Evolutionary conservation across 92 coral and sea anemone genomes (phyloP).

Genomic region (Heteractis magnifica): DNA sequence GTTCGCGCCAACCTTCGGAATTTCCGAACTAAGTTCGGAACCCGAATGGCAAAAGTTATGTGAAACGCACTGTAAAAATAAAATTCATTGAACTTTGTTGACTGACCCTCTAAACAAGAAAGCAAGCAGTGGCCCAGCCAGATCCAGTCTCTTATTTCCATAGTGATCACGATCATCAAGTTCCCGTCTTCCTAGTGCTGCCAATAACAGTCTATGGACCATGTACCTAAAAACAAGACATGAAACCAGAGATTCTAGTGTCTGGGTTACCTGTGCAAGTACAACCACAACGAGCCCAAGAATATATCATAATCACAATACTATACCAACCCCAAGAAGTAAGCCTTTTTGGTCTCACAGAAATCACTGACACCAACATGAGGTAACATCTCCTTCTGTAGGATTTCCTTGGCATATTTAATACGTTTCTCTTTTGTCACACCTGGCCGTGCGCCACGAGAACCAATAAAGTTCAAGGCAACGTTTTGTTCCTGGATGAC

Average conservation of each 20-base stretch:
- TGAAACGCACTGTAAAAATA: no score
- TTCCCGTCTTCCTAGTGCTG: conserved; percentile 93
- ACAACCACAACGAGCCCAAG: conserved; percentile 6
- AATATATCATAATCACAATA: neutral
- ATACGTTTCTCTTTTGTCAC: conserved; percentile 95
- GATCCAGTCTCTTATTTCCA: conserved; percentile 96
- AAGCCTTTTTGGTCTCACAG: conserved; percentile 98
- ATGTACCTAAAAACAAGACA: conserved; percentile 65
- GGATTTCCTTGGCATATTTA: conserved; percentile 93
- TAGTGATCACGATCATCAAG: conserved; percentile 99
- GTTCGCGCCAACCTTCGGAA: no score
- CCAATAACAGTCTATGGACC: conserved; percentile 93
- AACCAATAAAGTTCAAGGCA: conserved; percentile 94
- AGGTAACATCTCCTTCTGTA: conserved; percentile 98
- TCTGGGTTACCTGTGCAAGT: neutral
- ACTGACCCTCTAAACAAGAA: conserved; percentile 93
- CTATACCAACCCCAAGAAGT: conserved; percentile 90
- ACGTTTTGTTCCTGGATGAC: conserved; percentile 98
- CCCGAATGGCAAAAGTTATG: no score
- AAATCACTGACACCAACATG: conserved; percentile 99
- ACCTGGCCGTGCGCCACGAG: conserved; percentile 99
- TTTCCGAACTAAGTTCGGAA: no score
- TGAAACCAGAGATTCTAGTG: neutral
- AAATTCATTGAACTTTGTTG: neutral
- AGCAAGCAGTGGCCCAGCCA: conserved; percentile 96